phyloP scores from a whole-genome alignment of 2,888 invertebrate genomes.

The Eristalinus sepulchralis region DNA sequence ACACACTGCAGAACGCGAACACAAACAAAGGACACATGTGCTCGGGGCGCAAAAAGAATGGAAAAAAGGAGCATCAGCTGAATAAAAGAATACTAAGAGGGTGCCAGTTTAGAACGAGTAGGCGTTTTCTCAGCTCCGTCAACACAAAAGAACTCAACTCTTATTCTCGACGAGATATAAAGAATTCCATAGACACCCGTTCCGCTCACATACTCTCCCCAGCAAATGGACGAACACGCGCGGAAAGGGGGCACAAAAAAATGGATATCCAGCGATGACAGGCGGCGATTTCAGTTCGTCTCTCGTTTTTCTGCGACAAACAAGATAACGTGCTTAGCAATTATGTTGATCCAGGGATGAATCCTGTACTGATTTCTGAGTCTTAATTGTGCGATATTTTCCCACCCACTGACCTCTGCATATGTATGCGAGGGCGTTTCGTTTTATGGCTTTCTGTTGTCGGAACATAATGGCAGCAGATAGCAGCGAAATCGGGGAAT shows the following conservation, averaged over 20 bases:
- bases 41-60: not conserved
- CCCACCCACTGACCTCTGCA: not conserved
- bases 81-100: slow-evolving; percentile 7
- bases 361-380: slow-evolving; percentile 3
- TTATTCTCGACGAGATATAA: slow-evolving; percentile 8
- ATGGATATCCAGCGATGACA: slow-evolving; percentile 11
- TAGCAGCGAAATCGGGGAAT: too few species aligned
- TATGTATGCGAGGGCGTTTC: not conserved
- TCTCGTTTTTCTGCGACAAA: not conserved
- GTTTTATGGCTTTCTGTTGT: not conserved
- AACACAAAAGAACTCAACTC: slow-evolving; percentile 28
- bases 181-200: not conserved
- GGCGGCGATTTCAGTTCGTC: not conserved
- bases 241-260: not conserved
- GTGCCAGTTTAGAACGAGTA: slow-evolving; percentile 9
- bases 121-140: slow-evolving; percentile 14
- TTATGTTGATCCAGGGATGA: slow-evolving; percentile 12
- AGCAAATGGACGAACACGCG: not conserved
- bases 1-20: not conserved
- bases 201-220: not conserved
- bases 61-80: not conserved
- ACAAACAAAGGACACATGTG: not conserved
- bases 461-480: too few species aligned
- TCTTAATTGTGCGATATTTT: slow-evolving; percentile 22
- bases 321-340: slow-evolving; percentile 31